Evolutionary conservation across 2,113 vertebrate species (phyloP), one percentile per base, ranked within the genome.

Genomic region (Arvicanthis niloticus): DNA sequence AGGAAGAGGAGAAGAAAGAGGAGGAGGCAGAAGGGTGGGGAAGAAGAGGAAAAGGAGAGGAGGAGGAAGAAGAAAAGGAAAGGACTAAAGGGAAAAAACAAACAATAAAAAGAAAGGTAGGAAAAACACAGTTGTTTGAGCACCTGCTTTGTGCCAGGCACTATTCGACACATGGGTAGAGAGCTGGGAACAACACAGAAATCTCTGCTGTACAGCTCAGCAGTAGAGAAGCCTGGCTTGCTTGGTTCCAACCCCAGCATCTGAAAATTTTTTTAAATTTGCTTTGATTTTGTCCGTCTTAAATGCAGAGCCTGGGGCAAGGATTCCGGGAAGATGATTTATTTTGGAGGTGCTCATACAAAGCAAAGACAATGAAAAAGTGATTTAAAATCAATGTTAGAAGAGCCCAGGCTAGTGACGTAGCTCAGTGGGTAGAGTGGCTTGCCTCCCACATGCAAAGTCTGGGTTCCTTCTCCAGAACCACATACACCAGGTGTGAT

Each of bases 261-360:
- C 21, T 53, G 31, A 72, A 53, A 87, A 88, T n/a, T n/a, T n/a
- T n/a, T n/a, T n/a, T n/a, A 87, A 87, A 56, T 40, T 37, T 53
- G 12, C 62, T 82, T 92, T 68, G 22, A 48, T 58, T 70, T 45
- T 11, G 8, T 9, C 0, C 53, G 42, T 37, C 1, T 0, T n/a
- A 93, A 80, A 88, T 53, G 67, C 91, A 94, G 60, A 68, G 65
- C 58, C 81, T n/a, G 70, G 84, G 80, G 37, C 80, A 82, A 88
- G 80, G 45, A 40, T 85, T 81, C 85, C 62, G 29, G 40, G 7
- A 62, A 45, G 72, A 72, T 72, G 26, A 37, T n/a, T n/a, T 17
- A 72, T 72, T 72, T n/a, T 72, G 37, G 70, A 72, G 70, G 70
- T 72, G 70, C 7, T 72, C 37, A 3, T 72, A 72, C 70, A 72